Percentiles rank a stretch among this genome's conserved stretches.
Evolutionary conservation across 1,140 invertebrate species (phyloP).

Genomic region (Platorchestia sp.): DNA sequence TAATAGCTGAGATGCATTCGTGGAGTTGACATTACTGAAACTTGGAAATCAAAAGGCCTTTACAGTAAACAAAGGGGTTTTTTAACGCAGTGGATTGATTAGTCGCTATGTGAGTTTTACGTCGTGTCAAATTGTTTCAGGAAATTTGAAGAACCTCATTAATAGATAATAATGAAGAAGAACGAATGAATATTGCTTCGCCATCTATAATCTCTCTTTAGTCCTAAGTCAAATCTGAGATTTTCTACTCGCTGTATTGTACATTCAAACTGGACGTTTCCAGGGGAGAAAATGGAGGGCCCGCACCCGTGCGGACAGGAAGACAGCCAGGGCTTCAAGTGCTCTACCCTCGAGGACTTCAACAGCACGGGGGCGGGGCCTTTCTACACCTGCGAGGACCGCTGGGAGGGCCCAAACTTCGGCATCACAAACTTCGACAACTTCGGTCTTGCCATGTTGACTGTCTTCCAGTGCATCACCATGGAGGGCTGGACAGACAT

Average conservation of each 20-base stretch:
- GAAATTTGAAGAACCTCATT: not conserved
- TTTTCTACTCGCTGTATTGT: not conserved
- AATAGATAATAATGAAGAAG: not conserved
- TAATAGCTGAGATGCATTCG: not conserved
- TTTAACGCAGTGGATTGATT: not conserved
- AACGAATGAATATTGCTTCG: not conserved
- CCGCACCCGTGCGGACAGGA: slow-evolving; percentile 42
- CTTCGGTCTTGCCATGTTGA: slow-evolving; percentile 99
- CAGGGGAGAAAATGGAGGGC: slow-evolving; percentile 62
- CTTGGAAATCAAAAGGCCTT: not conserved
- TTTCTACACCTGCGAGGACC: slow-evolving; percentile 85
- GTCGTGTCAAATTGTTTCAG: not conserved
- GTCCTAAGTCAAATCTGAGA: not conserved
- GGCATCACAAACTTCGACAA: slow-evolving; percentile 99
- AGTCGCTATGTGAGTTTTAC: not conserved
- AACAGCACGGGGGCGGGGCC: slow-evolving; percentile 36
- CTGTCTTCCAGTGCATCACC: slow-evolving; percentile 99
- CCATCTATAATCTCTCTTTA: not conserved
- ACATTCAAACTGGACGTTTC: not conserved
- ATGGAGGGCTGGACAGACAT: slow-evolving; percentile 99
- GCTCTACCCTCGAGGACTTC: not conserved
- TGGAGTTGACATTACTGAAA: not conserved
- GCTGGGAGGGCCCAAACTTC: slow-evolving; percentile 97
- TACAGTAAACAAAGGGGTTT: not conserved
- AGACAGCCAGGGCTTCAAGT: slow-evolving; percentile 41